Evolutionary conservation across 2,113 vertebrate species (phyloP), one percentile per base, ranked within the genome.

Genomic region (Rynchops niger): DNA sequence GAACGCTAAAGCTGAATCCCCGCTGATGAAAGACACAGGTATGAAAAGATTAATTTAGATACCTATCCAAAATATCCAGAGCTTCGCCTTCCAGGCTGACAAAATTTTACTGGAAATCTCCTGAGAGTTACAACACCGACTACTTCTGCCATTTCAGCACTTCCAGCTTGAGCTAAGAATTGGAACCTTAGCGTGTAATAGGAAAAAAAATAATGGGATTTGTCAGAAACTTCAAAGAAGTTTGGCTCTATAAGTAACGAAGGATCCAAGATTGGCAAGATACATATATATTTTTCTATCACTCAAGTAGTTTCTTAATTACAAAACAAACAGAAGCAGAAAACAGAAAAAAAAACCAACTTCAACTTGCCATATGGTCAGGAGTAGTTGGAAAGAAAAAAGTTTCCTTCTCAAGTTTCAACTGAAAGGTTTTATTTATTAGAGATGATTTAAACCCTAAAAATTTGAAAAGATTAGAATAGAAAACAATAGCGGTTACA

Each of bases 401-500:
- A 65, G 8, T 88, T 96, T 92, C 88, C 76, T 90, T 90, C 36
- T 92, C 10, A 8, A 70, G 62, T 93, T 94, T 93, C 87, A 93
- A 21, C 80, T 62, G 42, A 74, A 88, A 82, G 72, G 73, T 82
- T 95, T 95, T 65, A 58, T 93, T 97, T 93, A 79, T 83, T 91
- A 73, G 84, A 89, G 52, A 91, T 97, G 88, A 91, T 80, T 92
- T 88, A 91, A 94, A 72, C 43, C 12, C 61, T 90, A 62, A 67
- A 93, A 91, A 43, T 82, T 58, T 84, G 61, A 61, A 84, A 82
- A 82, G 34, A 72, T 93, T 83, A 94, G 87, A 90, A 78, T 50
- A 95, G 93, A 95, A 95, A 93, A 94, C 92, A 97, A 96, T 94
- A 82, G 91, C 59, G 86, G 86, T 73, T 92, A 72, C 17, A 16